Evolutionary conservation across 2,113 vertebrate genomes (phyloP), one percentile per base, ranked within the genome.

Genomic region (Bubo bubo): DNA sequence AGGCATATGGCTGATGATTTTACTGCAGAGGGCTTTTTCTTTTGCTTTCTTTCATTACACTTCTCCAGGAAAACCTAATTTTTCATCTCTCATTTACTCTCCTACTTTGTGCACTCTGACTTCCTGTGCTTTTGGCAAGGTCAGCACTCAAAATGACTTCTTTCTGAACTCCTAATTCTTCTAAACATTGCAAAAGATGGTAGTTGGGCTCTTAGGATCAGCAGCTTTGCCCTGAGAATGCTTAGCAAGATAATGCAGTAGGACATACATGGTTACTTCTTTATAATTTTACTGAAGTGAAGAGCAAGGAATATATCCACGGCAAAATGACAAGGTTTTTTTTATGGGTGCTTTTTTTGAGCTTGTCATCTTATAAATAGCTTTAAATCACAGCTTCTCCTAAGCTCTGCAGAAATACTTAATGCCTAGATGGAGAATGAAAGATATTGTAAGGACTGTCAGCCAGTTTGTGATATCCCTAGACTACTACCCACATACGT

Each of bases 81-180:
- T 96, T 97, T 90, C 79, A 45, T 64, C 64, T 94, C 35, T 53
- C 45, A 80, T 90, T 93, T 94, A 55, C 12, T 84, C 53, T 95
- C 41, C 19, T 88, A 22, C 35, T 90, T 82, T 49, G 21, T 58
- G 35, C 52, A 72, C 50, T 93, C 50, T 34, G 45, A 82, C 16
- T 73, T 88, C 90, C 55, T 62, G 53, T 75, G 34, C 58, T 95
- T 94, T 96, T 96, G 75, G 81, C 68, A 95, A 95, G 93, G 84
- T 96, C 86, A 90, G 70, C 32, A 53, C 58, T 49, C 56, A 89
- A 76, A 93, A 45, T 76, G 14, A 79, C 85, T 96, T 75, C 59
- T 92, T 56, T 96, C 55, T 97, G 87, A 97, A 97, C 43, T 88
- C 37, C 52, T 91, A 88, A 58, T 82, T 96, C 59, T 73, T 79